Percentiles rank a stretch among this genome's conserved stretches.
Evolutionary conservation across 2,113 vertebrate genomes (phyloP).

Genomic region (Amblyopsis rosae): DNA sequence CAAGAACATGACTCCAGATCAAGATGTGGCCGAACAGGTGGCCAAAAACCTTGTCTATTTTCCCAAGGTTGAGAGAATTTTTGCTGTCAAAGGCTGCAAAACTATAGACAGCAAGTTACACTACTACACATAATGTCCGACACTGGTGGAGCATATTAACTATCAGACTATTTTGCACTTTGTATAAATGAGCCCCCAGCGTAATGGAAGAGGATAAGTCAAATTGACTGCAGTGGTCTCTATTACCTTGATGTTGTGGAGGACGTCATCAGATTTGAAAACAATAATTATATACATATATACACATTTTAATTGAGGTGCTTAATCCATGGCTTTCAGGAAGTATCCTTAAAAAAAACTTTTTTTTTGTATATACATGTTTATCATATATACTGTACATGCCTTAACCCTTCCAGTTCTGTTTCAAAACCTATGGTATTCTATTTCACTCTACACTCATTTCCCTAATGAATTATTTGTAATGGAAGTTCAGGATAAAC

Average conservation of each 20-base stretch:
- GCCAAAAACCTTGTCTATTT: constrained; percentile 87
- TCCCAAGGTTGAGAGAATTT: constrained; percentile 87
- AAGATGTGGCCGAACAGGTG: constrained; percentile 73
- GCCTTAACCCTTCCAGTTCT: constrained; percentile 36
- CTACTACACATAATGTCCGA: constrained; percentile 74
- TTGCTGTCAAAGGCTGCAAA: constrained; percentile 93
- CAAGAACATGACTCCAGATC: constrained; percentile 57
- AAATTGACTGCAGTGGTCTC: constrained; percentile 10
- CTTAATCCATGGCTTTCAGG: constrained; percentile 8
- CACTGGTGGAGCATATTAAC: background rate
- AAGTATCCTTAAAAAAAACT: background rate
- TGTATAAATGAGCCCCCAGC: constrained; percentile 1
- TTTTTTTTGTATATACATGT: background rate
- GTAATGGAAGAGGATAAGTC: constrained; percentile 30
- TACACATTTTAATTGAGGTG: constrained; percentile 2
- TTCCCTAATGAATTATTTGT: background rate
- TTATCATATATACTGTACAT: constrained; percentile 3
- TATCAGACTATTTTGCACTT: constrained; percentile 43
- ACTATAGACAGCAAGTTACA: constrained; percentile 88
- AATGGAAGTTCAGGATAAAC: too few species aligned
- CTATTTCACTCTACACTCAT: background rate
- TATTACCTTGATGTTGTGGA: constrained; percentile 7
- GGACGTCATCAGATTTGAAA: constrained; percentile 7
- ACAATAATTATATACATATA: background rate
- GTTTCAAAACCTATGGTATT: background rate